Base-by-base conservation (phyloP, 2,797 vertebrate genomes). In the Acanthopagrus latus region DNA sequence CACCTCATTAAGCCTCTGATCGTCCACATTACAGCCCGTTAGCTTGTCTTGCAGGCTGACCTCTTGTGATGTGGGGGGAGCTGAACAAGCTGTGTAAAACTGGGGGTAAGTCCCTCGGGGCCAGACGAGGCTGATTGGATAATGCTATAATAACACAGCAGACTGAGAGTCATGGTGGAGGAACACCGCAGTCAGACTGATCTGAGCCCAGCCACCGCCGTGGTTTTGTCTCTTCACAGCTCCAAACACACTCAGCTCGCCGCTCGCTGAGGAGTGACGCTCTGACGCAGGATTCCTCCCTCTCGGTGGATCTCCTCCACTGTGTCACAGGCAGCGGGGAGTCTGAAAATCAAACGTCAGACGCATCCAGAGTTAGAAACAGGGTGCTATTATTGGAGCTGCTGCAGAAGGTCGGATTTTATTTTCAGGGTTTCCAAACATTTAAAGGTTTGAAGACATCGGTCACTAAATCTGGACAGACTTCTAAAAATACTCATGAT, bases 101-200 rank as follows among this genome's bases (percentile, higher is more conserved):
- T 3, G n/a, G 73, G 84, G 89, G 86, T 84, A 82, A 81, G 78
- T 89, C 88, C 84, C 83, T 76, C 25, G 21, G 78, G 91, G 80
- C 88, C 88, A 93, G 93, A 93, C 88, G 64, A 21, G 78, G 78
- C 88, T 89, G 85, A 88, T 90, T 92, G 91, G 90, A 92, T 92
- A 91, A 93, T 91, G 82, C 82, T 82, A 59, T 92, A 92, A 93
- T 91, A 90, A 93, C 90, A 90, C 75, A 75, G 89, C 76, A 85
- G 81, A 74, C 82, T 77, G 84, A 81, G 83, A 76, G 66, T 74
- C 72, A 78, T 76, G 73, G 83, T 71, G 79, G 73, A 74, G 89
- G 70, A 87, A 66, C 89, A 86, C 88, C 87, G 78, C 89, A 85
- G 84, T 29, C 84, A 48, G 80, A 27, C 86, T 81, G 80, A 86